These are phyloP conservation scores for Camptogramma bilineatum DNA, from an alignment of 2,888 invertebrate species.

Conservation along the genomic window DNA sequence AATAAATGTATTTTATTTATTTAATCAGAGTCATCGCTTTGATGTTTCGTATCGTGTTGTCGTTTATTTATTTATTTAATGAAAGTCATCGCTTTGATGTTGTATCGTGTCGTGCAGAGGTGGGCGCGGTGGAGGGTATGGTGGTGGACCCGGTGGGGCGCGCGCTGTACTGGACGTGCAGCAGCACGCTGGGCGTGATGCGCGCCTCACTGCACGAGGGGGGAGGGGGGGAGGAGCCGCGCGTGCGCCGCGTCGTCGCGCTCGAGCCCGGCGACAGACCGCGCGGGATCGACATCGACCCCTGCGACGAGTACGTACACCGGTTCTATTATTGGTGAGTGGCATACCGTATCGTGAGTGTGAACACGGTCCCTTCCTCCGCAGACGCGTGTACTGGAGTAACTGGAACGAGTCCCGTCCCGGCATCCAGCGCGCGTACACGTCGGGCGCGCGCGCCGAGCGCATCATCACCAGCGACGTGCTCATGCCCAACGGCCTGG, in stretches of 20 bases:
- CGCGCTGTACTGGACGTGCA: conserved; percentile 94
- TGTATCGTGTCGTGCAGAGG: conserved; percentile 77
- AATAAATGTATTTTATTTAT: too few relatives aligned
- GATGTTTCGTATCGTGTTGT: too few relatives aligned
- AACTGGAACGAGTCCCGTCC: conserved; percentile 95
- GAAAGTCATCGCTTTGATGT: too few relatives aligned
- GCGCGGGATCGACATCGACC: conserved; percentile 93
- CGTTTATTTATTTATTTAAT: too few relatives aligned
- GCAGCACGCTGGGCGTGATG: conserved; percentile 87
- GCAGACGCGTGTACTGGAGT: conserved; percentile 89
- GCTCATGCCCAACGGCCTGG: conserved; percentile 93
- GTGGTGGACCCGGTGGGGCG: conserved; percentile 89
- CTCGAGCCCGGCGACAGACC: conserved; percentile 90
- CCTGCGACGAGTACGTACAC: conserved; percentile 84
- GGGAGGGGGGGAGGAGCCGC: conserved; percentile 30
- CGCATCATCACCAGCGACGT: conserved; percentile 90
- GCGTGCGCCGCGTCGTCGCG: conserved; percentile 84
- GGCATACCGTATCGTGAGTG: too few relatives aligned
- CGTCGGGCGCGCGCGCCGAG: conserved; percentile 88
- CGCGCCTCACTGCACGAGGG: conserved; percentile 48
- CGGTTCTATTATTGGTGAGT: too few relatives aligned
- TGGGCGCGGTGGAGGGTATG: conserved; percentile 95
- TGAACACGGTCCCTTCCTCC: too few relatives aligned
- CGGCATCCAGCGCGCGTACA: conserved; percentile 91
- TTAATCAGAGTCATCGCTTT: too few relatives aligned